Evolutionary conservation across 2,113 vertebrate genomes (phyloP).

Genomic region (Gymnorhina tibicen): DNA sequence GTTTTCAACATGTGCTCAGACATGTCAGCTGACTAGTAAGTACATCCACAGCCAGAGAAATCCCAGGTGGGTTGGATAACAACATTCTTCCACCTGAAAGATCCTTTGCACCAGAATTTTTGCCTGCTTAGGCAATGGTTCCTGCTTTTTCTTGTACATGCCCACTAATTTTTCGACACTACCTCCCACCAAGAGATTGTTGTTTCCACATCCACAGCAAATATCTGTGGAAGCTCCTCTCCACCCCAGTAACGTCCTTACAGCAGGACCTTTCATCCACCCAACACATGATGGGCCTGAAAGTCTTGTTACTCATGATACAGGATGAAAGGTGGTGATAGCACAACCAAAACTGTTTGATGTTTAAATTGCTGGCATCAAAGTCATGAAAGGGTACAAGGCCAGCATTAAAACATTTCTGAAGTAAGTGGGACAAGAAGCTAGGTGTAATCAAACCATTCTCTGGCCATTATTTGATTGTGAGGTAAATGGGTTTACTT

Average conservation of each 20-base stretch:
- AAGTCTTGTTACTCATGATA: constrained; percentile 15
- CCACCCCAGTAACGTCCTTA: not conserved
- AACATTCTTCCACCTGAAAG: not conserved
- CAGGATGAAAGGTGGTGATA: not conserved
- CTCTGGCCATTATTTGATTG: not conserved
- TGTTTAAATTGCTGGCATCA: constrained; percentile 28
- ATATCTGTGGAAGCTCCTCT: not conserved
- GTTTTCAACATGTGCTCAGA: not conserved
- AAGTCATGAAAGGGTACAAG: not conserved
- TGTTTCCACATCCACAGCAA: not conserved
- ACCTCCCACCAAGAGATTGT: not conserved
- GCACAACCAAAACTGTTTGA: not conserved
- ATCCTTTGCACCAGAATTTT: not conserved
- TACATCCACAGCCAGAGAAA: not conserved
- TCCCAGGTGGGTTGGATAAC: accelerated
- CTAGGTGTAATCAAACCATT: not conserved
- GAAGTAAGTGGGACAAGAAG: not conserved
- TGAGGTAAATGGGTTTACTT: not conserved
- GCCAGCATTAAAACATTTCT: not conserved
- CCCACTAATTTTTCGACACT: not conserved
- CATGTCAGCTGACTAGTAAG: not conserved
- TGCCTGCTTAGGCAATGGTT: not conserved
- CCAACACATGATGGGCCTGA: not conserved
- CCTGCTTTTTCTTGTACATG: not conserved
- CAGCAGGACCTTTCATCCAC: not conserved